phyloP scores from a whole-genome alignment of 1,140 invertebrate species.

The Cyphomyrmex costatus region DNA sequence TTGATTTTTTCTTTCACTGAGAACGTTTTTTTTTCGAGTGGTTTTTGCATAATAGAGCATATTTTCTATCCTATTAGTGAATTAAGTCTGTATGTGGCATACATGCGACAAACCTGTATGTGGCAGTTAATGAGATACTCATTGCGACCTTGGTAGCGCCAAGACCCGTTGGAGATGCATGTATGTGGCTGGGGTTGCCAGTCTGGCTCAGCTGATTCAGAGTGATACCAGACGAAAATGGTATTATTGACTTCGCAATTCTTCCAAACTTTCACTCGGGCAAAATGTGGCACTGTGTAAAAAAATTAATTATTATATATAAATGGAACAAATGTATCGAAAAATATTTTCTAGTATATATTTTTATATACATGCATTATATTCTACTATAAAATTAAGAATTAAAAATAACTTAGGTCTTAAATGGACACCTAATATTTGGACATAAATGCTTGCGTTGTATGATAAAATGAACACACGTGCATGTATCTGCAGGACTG shows the following conservation, averaged over 20 bases:
- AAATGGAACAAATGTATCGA: background rate
- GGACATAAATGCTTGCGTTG: slow-evolving; percentile 11
- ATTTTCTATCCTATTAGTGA: background rate
- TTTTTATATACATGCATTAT: too few relatives aligned
- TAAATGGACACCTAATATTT: background rate
- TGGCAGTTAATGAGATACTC: slow-evolving; percentile 92
- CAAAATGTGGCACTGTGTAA: slow-evolving; percentile 88
- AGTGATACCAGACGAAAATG: slow-evolving; percentile 95
- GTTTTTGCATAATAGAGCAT: background rate
- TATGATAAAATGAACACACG: background rate
- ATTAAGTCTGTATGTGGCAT: too few relatives aligned
- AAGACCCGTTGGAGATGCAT: slow-evolving; percentile 88
- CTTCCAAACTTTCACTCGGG: slow-evolving; percentile 90
- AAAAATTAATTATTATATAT: background rate
- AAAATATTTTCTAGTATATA: background rate
- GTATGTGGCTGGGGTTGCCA: slow-evolving; percentile 90
- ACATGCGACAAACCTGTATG: slow-evolving; percentile 89
- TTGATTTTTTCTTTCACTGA: background rate
- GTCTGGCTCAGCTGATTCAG: slow-evolving; percentile 89
- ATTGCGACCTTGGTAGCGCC: slow-evolving; percentile 91
- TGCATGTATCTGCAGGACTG: slow-evolving; percentile 9
- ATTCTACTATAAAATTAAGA: background rate
- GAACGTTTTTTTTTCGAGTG: background rate
- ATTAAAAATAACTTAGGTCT: background rate
- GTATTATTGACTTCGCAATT: slow-evolving; percentile 90